Conservation (phyloP, 2,888 invertebrate genomes). For the Tetheella fluctuosa region DNA sequence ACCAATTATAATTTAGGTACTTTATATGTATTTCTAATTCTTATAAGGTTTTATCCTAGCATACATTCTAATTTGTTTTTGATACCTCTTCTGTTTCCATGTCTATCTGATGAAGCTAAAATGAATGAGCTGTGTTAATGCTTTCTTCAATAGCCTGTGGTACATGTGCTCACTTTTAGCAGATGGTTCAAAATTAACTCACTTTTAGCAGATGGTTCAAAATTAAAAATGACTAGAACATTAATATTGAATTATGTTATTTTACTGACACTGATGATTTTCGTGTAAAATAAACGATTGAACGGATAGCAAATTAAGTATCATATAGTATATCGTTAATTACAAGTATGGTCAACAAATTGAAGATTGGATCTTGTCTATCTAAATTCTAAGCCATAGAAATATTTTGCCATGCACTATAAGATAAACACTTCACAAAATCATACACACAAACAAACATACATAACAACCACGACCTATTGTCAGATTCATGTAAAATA, state of each 20-base stretch:
- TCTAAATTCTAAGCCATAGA: not conserved
- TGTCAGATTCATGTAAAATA: conserved; percentile 69
- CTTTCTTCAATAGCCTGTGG: too few species aligned
- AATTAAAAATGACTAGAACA: not conserved
- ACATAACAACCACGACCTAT: conserved; percentile 12
- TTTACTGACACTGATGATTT: not conserved
- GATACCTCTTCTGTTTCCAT: not conserved
- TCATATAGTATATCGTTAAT: not conserved
- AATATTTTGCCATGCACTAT: not conserved
- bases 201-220: not conserved
- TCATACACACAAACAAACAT: conserved; percentile 24
- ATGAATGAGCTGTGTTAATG: not conserved
- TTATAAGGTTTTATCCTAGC: not conserved
- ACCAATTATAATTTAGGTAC: not conserved
- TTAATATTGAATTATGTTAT: not conserved
- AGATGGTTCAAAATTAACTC: not conserved
- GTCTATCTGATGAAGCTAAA: not conserved
- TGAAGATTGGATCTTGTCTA: not conserved
- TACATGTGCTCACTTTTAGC: not conserved
- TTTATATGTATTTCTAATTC: conserved; percentile 5
- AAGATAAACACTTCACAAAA: conserved; percentile 13
- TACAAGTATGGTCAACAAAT: not conserved
- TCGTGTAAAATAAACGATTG: not conserved
- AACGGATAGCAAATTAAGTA: not conserved
- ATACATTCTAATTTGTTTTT: not conserved